A percentile compares a stretch with the other conserved stretches of the same genome.
Evolutionary conservation across 2,797 vertebrate genomes (phyloP).

Genomic region (Pristis pectinata): DNA sequence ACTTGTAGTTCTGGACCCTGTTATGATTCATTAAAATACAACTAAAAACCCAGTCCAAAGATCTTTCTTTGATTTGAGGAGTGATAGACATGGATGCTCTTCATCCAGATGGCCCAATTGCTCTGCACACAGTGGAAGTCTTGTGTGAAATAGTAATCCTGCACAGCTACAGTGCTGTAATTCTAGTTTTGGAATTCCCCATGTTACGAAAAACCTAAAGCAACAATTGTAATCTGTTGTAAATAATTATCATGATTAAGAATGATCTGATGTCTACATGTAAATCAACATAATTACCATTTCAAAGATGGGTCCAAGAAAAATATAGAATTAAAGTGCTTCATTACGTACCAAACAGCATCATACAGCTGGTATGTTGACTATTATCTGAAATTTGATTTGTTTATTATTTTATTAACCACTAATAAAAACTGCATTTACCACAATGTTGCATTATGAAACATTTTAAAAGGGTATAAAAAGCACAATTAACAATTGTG

Average conservation of each 20-base stretch:
- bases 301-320: not conserved
- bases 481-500: not conserved
- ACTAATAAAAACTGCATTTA: not conserved
- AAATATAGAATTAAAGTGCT: not conserved
- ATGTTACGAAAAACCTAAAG: not conserved
- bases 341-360: not conserved
- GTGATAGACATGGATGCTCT: not conserved
- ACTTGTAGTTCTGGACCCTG: not conserved
- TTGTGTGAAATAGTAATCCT: not conserved
- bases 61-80: not conserved
- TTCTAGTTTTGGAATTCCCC: not conserved
- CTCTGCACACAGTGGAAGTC: too few relatives aligned
- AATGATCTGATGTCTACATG: not conserved
- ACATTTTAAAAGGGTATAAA: not conserved
- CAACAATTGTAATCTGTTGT: not conserved
- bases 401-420: not conserved
- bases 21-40: not conserved
- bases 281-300: not conserved
- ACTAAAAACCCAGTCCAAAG: not conserved
- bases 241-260: not conserved
- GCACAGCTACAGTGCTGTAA: not conserved
- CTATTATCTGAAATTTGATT: not conserved
- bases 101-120: not conserved
- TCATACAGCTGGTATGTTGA: not conserved
- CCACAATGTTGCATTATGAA: not conserved